Conservation (phyloP, 2,797 vertebrate genomes). For the Neosilurus mollespiculum region DNA sequence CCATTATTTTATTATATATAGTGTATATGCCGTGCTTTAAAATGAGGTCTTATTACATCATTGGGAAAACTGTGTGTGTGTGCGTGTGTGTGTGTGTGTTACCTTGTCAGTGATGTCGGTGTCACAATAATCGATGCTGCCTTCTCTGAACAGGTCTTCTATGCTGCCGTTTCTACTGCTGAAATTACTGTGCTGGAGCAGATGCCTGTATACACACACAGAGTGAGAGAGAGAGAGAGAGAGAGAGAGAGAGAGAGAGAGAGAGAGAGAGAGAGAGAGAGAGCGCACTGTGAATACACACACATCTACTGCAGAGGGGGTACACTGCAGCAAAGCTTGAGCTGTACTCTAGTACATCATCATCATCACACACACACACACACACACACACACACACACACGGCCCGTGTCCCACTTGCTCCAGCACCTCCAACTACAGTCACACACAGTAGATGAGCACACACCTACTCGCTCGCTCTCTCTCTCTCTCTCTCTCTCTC, state of each 20-base stretch:
- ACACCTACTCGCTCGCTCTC: not conserved
- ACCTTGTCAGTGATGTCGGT: constrained; percentile 96
- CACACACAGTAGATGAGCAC: not conserved
- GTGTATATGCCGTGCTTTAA: not conserved
- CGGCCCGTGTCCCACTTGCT: not conserved
- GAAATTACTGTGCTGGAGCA: constrained; percentile 94
- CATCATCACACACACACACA: not conserved
- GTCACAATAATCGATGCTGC: constrained; percentile 92
- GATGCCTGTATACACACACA: constrained; percentile 77
- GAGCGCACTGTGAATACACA: too few relatives aligned
- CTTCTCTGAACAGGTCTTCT: constrained; percentile 91
- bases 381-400: constrained; percentile 12
- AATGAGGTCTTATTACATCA: constrained; percentile 9
- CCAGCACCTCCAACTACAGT: not conserved
- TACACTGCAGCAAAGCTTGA: constrained; percentile 24
- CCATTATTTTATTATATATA: not conserved
- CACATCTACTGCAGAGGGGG: too few relatives aligned
- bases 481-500: not conserved
- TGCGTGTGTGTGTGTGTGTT: constrained; percentile 10
- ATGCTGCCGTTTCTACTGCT: constrained; percentile 97
- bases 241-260: not conserved
- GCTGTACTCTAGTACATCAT: not conserved
- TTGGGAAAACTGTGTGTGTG: not conserved
- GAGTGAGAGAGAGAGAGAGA: not conserved
- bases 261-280: not conserved